Conservation (phyloP, 2,888 invertebrate genomes). For the Siphlonurus alternatus region DNA sequence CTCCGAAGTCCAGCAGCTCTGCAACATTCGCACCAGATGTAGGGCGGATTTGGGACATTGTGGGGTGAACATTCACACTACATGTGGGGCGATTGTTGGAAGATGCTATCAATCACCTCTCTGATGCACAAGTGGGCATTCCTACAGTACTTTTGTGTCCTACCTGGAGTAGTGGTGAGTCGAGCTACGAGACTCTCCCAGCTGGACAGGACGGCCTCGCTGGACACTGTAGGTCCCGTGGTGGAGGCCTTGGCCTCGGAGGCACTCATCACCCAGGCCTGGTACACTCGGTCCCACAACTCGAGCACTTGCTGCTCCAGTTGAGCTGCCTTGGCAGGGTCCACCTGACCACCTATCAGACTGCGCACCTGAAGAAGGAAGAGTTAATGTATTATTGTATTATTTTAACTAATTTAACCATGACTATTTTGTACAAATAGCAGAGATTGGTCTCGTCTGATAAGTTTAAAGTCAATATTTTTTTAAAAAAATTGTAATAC, state of each 20-base stretch:
- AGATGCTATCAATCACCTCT: no score
- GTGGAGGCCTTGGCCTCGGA: conserved; percentile 26
- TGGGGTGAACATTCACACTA: no score
- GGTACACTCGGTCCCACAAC: conserved; percentile 86
- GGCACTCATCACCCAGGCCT: conserved; percentile 69
- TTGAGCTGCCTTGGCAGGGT: conserved; percentile 59
- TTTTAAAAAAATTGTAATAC: no score
- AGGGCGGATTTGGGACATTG: no score
- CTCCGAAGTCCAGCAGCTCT: conserved; percentile 55
- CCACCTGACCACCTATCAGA: conserved; percentile 56
- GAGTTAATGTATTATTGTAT: no score
- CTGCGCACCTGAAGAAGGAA: conserved; percentile 42
- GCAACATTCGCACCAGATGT: conserved; percentile 20
- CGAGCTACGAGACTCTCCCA: conserved; percentile 55
- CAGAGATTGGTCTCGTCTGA: no score
- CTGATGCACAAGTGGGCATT: no score
- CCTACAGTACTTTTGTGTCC: no score
- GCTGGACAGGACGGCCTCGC: conserved; percentile 50
- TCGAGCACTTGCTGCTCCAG: conserved; percentile 79
- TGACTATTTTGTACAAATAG: no score
- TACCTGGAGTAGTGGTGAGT: conserved; percentile 59
- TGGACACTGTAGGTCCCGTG: conserved; percentile 55
- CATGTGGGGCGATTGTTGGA: no score
- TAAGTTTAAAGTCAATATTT: no score
- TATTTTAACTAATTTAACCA: no score